Evolutionary conservation across 2,888 invertebrate genomes (phyloP).

Genomic region (Drosophila anomelani): DNA sequence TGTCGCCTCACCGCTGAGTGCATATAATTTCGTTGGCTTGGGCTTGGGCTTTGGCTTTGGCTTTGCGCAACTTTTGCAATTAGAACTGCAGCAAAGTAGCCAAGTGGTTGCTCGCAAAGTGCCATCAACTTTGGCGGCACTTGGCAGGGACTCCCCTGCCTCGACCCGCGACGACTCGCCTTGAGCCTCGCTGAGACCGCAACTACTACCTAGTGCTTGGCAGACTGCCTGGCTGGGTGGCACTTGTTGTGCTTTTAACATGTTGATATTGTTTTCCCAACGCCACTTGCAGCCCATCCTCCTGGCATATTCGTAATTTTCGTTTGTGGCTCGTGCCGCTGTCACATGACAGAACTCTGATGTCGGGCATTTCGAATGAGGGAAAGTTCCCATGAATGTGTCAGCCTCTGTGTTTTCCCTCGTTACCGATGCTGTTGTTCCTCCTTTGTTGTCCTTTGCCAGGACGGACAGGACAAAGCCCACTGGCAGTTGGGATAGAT

Average conservation of each 20-base stretch:
- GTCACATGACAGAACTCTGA: constrained; percentile 36
- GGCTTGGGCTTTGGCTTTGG: constrained; percentile 22
- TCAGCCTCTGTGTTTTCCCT: constrained; percentile 35
- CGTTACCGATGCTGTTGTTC: constrained; percentile 19
- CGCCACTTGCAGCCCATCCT: constrained; percentile 2
- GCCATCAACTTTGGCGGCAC: constrained; percentile 42
- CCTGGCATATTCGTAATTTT: constrained; percentile 28
- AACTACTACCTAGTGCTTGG: constrained; percentile 5
- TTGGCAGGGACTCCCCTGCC: constrained; percentile 13
- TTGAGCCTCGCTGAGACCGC: constrained; percentile 5
- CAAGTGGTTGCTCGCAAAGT: constrained; percentile 54
- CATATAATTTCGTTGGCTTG: constrained; percentile 60
- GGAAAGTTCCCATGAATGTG: constrained; percentile 42
- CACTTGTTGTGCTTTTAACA: constrained; percentile 49
- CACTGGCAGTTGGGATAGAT: constrained; percentile 35
- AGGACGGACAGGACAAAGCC: constrained; percentile 26
- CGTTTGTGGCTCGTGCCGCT: constrained; percentile 38
- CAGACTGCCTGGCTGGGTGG: constrained; percentile 39
- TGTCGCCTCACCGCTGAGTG: constrained; percentile 44
- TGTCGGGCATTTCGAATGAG: constrained; percentile 36
- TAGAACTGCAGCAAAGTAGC: constrained; percentile 62
- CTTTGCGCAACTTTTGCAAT: constrained; percentile 69
- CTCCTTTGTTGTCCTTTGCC: constrained; percentile 16
- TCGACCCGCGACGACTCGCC: neutral
- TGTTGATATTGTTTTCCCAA: constrained; percentile 45